These are phyloP conservation scores for Nicator chloris DNA, from an alignment of 2,113 vertebrate genomes.

Conservation along the genomic window DNA sequence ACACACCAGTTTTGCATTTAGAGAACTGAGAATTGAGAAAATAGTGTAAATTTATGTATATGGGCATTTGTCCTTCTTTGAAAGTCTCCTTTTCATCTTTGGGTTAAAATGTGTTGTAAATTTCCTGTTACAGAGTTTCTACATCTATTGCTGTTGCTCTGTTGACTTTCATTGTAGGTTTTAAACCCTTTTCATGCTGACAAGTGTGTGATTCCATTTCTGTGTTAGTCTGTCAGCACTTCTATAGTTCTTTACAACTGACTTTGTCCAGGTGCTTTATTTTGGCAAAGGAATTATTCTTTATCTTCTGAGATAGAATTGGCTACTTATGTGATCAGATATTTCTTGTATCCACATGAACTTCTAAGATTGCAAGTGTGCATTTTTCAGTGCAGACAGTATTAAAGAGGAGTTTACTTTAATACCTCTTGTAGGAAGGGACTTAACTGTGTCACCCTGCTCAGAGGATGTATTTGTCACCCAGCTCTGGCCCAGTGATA, in stretches of 20 bases:
- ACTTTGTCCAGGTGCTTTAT: not conserved
- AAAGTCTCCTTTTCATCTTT: not conserved
- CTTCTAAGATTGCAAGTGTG: not conserved
- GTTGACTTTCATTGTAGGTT: not conserved
- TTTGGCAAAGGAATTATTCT: not conserved
- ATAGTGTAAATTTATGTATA: not conserved
- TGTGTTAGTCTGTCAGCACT: not conserved
- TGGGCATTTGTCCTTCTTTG: not conserved
- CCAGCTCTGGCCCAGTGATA: not conserved
- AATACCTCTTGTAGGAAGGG: not conserved
- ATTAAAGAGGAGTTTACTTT: not conserved
- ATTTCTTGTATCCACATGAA: not conserved
- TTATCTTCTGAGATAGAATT: not conserved
- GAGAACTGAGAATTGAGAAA: not conserved
- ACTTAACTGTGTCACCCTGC: not conserved
- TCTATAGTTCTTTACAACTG: not conserved
- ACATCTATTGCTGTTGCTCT: not conserved
- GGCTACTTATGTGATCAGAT: not conserved
- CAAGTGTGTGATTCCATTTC: not conserved
- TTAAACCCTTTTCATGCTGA: not conserved
- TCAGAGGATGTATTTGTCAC: not conserved
- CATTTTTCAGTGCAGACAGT: not conserved
- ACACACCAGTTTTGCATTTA: not conserved
- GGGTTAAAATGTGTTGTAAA: not conserved
- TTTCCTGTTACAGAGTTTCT: not conserved